Base-by-base conservation (phyloP, 2,797 vertebrate genomes). In the Rhynchonycteris naso region DNA sequence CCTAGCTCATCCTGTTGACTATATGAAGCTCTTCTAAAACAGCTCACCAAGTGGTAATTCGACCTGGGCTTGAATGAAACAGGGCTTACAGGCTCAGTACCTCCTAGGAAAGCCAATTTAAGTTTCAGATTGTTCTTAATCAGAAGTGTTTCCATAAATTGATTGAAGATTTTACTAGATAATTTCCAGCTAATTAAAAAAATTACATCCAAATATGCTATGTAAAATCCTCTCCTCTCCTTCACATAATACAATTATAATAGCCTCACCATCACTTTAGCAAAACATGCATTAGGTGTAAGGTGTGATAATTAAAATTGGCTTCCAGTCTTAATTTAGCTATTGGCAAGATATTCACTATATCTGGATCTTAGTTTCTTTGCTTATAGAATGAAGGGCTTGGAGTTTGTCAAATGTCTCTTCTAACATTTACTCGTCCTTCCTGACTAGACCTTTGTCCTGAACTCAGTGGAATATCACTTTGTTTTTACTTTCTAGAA, bases 401-500 rank as follows among this genome's bases (percentile, higher is more conserved):
- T 68, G 76, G 24, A 71, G 52, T 71, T 79, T 61, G 30, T 74
- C 30, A 65, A 38, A 65, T 65, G 10, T 84, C 52, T 90, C 72
- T 92, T 87, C 9, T 52, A 58, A 94, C 4, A 52, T 14, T 59
- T 15, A 76, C 19, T 35, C 18, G 52, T 76, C 72, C 54, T 94
- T 80, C 47, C 54, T 75, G 52, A 21, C 30, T 63, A 1, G 54
- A 72, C 14, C 38, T 88, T 65, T 52, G 65, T 74, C 24, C 76
- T 91, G 85, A 56, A 90, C 18, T 71, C 72, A 50, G 10, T 59
- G 30, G 52, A 78, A 50, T 1, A 15, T 50, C 30, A 33, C 28
- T 56, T 92, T 75, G n/a, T 65, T 86, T 74, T 89, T 30, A 84
- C 21, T 75, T 93, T 88, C 43, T 90, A 18, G 21, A 93, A 91